Base-by-base conservation (phyloP, 1,140 invertebrate species). In the Leptopilina boulardi region DNA sequence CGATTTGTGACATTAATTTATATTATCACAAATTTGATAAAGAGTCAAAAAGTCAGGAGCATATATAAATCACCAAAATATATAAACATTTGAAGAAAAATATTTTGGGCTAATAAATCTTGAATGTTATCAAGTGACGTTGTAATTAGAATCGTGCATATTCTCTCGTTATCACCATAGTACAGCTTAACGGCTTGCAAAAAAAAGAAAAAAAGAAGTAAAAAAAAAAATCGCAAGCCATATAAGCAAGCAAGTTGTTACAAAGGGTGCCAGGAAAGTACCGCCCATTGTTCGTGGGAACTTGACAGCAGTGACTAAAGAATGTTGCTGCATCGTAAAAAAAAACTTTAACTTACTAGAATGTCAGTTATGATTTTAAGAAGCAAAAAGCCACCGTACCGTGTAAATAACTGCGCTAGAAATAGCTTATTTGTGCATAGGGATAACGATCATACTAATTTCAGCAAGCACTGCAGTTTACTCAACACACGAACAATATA, bases 161-260 rank as follows among this genome's bases (percentile, higher is more conserved):
- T 13, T 72, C 56, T 47, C 71, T 59, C 72, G 66, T 77, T 72
- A 72, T 77, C 11, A 77, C 76, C n/a, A 73, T n/a, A n/a, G n/a
- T n/a, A n/a, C n/a, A n/a, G n/a, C n/a, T 8, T 56, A 2, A 19
- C 54, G 6, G 54, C 54, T 23, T 3, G 9, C 21, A 78, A 78
- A 78, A 70, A 75, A 75, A 71, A 13, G n/a, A n/a, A n/a, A n/a
- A n/a, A n/a, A n/a, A n/a, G n/a, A n/a, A n/a, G n/a, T n/a, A 71
- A 74, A 74, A 47, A 9, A 54, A 54, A 56, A 23, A 23, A 21
- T 56, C 19, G 18, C 54, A 19, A 56, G 19, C 54, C 54, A 56
- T 54, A 19, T 54, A 51, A 19, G 13, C 23, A 26, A 56, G 54
- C 54, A 56, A 21, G 54, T 54, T 18, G 51, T 54, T 54, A 54